A percentile compares a stretch with the other conserved stretches of the same genome.
Evolutionary conservation across 2,113 vertebrate species (phyloP).

Genomic region (Solea senegalensis): DNA sequence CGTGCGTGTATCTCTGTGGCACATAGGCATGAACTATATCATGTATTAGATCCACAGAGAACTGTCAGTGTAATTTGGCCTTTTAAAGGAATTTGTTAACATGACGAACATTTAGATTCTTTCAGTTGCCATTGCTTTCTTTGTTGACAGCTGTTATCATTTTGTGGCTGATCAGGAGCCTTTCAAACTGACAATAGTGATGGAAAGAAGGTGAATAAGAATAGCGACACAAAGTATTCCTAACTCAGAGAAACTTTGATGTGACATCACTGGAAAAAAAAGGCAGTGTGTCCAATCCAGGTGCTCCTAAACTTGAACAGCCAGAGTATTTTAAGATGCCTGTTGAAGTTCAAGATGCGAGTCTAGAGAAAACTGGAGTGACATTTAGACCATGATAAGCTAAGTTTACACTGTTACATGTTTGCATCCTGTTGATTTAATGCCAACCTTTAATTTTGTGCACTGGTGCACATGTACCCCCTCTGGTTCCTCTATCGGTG

Average conservation of each 20-base stretch:
- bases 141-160: not conserved
- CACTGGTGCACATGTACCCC: too few species aligned
- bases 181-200: not conserved
- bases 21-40: not conserved
- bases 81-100: constrained; percentile 14
- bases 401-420: not conserved
- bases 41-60: not conserved
- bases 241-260: constrained; percentile 22
- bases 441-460: constrained; percentile 38
- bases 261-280: constrained; percentile 48
- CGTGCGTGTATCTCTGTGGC: not conserved
- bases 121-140: constrained; percentile 8
- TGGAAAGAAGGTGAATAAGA: not conserved
- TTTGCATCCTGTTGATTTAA: constrained; percentile 25
- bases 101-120: not conserved
- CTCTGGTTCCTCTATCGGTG: constrained; percentile 29
- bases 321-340: constrained; percentile 63
- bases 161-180: constrained; percentile 2
- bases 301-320: constrained; percentile 59
- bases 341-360: constrained; percentile 26
- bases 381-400: not conserved
- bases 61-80: not conserved
- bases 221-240: constrained; percentile 4
- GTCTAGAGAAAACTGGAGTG: not conserved
- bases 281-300: constrained; percentile 61